phyloP scores from a whole-genome alignment of 2,113 vertebrate species.

The Rhegmatorhina hoffmannsi region DNA sequence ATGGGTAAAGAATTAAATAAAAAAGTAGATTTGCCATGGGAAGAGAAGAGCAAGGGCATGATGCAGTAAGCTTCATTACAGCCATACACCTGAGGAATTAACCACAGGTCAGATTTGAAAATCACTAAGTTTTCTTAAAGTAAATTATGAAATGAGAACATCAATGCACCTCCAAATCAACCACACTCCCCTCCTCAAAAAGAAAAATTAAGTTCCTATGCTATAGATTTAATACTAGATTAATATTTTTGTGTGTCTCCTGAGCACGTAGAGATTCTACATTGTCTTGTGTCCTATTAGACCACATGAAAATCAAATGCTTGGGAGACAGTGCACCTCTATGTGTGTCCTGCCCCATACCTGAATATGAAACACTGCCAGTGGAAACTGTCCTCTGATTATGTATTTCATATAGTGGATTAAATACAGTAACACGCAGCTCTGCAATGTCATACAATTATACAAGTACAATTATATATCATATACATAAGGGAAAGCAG shows the following conservation, averaged over 20 bases:
- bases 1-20: background rate
- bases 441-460: background rate
- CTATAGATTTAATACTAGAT: background rate
- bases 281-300: background rate
- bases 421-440: background rate
- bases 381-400: background rate
- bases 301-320: background rate
- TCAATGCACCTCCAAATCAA: background rate
- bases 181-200: background rate
- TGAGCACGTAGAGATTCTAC: background rate
- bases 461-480: background rate
- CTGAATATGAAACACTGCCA: background rate
- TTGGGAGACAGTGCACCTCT: accelerated
- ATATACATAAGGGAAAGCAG: background rate
- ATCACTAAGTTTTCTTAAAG: background rate
- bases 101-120: background rate
- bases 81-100: background rate
- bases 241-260: background rate
- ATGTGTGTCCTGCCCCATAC: background rate
- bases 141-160: background rate
- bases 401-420: background rate
- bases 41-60: background rate
- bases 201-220: background rate
- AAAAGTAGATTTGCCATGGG: background rate
- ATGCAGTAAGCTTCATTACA: background rate